Conservation (phyloP, 2,888 invertebrate genomes). For the Exephanes ischioxanthus region DNA sequence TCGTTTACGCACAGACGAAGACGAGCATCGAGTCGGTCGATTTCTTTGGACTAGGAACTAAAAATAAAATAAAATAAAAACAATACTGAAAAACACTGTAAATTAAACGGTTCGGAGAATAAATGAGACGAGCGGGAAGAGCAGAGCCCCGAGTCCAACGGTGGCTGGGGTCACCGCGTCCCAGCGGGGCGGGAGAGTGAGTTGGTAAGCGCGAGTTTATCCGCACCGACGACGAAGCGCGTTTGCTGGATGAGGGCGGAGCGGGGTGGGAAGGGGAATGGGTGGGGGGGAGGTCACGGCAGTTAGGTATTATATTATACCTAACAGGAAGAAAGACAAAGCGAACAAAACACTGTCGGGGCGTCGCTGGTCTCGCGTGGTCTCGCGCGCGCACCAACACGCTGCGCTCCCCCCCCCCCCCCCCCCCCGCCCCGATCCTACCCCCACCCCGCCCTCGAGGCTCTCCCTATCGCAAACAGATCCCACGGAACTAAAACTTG, state of each 20-base stretch:
- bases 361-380: slow-evolving; percentile 73
- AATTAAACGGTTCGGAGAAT: no score
- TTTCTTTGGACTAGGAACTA: no score
- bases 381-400: slow-evolving; percentile 27
- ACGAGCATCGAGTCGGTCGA: no score
- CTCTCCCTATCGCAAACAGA: slow-evolving; percentile 76
- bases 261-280: slow-evolving; percentile 21
- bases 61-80: no score
- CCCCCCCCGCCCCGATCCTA: no score
- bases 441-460: neutral
- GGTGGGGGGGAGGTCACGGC: slow-evolving; percentile 51
- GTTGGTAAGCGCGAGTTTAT: slow-evolving; percentile 38
- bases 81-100: no score
- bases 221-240: slow-evolving; percentile 30
- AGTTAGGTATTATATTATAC: slow-evolving; percentile 77
- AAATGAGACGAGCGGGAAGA: neutral
- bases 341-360: slow-evolving; percentile 83
- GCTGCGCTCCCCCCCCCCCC: neutral
- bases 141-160: neutral
- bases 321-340: slow-evolving; percentile 83
- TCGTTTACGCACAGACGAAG: no score
- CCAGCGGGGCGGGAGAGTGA: neutral
- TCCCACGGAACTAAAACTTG: slow-evolving; percentile 81
- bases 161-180: neutral
- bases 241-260: neutral